Evolutionary conservation across 2,888 invertebrate species (phyloP), one percentile per base, ranked within the genome.

Genomic region (Callinectes sapidus): DNA sequence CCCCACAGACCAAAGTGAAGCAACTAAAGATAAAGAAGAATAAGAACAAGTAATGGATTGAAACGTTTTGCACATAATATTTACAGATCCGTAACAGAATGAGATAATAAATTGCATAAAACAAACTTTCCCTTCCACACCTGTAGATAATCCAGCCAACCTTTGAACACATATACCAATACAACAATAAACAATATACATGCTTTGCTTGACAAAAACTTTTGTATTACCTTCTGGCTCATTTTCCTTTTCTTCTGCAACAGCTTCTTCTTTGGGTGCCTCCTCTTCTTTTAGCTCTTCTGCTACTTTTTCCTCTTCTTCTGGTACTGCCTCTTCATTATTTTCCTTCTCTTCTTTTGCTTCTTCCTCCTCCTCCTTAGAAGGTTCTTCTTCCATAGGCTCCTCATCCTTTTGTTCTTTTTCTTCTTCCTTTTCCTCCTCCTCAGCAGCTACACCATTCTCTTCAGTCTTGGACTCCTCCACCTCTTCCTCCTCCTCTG

Each of bases 211-310:
- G 23, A 61, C 61, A 23, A 23, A 1, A 18, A 61, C 23, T 61
- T 61, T 61, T 71, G 85, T 85, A 55, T 18, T 23, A 55, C 48
- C 81, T 54, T 91, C 42, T 32, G 61, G 66, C 66, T 66, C 91
- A 42, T 32, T 42, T 48, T 91, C 48, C 28, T 85, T 90, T 61
- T 91, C 87, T 18, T 35, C 71, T 61, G 28, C 66, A 6, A 48
- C 89, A n/a, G 89, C 48, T 61, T 35, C 92, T 48, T 85, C 89
- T 14, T 92, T 85, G 85, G 86, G 66, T 35, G 89, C 42, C n/a
- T 39, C 86, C 32, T 89, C 39, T 39, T 89, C 89, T 39, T 92
- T 48, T 35, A 61, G 23, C 85, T 92, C 89, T 28, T 92, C 89
- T 89, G 81, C 92, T 54, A 42, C 66, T 48, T 77, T 71, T 23